Evolutionary conservation across 2,113 vertebrate genomes (phyloP).

Genomic region (Daubentonia madagascariensis): DNA sequence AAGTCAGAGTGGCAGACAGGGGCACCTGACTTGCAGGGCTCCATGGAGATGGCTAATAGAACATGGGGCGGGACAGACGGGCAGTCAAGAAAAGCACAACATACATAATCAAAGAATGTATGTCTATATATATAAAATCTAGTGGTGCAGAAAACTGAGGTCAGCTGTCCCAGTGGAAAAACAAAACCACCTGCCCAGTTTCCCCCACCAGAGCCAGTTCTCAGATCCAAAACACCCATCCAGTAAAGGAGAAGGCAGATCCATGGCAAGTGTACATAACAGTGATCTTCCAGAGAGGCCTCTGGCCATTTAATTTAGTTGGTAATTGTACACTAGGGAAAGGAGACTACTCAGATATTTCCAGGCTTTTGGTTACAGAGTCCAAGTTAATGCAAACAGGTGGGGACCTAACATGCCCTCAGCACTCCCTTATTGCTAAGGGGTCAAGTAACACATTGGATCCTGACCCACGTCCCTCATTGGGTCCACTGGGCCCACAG

Average conservation of each 20-base stretch:
- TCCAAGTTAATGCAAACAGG: not conserved
- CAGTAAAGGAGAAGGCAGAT: not conserved
- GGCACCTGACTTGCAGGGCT: not conserved
- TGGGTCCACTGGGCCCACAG: not conserved
- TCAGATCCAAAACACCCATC: not conserved
- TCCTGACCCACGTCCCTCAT: not conserved
- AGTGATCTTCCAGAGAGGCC: not conserved
- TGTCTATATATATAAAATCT: not conserved
- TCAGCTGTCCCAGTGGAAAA: not conserved
- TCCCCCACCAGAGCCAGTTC: not conserved
- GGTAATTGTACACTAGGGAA: not conserved
- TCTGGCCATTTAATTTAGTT: not conserved
- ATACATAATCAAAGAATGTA: not conserved
- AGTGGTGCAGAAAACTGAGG: not conserved
- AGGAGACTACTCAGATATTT: not conserved
- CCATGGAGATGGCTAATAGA: not conserved
- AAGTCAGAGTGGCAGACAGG: not conserved
- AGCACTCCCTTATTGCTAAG: not conserved
- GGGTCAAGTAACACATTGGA: not conserved
- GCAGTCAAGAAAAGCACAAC: not conserved
- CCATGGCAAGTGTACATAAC: not conserved
- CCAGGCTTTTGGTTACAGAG: not conserved
- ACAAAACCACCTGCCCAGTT: not conserved
- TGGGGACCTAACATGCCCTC: not conserved
- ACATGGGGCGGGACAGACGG: not conserved